Base-by-base conservation (phyloP, 2,888 invertebrate genomes). In the Molorchus minor region DNA sequence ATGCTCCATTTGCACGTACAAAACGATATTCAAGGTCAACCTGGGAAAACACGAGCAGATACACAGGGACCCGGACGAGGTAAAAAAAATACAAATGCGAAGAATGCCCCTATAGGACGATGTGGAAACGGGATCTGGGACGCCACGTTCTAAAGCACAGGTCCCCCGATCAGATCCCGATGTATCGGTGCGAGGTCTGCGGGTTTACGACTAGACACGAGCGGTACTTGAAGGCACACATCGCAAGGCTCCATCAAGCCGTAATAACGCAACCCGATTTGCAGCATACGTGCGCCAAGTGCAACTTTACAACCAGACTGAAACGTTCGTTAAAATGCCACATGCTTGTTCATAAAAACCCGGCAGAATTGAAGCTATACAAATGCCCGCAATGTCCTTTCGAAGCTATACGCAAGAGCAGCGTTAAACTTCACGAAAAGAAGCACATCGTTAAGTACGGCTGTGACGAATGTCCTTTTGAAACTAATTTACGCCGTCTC, bases 21-120 rank as follows among this genome's bases (percentile, higher is more conserved):
- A 52, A 12, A 40, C 55, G 1, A 62, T 43, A 33, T 33, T 56
- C 8, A 52, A 56, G 17, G 52, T 43, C 1, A 61, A 61, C 30
- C 21, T 61, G 19, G 45, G 56, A 4, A 56, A 61, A 10, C 60
- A 61, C 15, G 19, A 36, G 52, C 20, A 56, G 20, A 62, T 52
- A 1, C 53, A 53, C 35, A 33, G 44, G 21, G 19, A 44, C 5
- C 30, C 44, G 1, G 33, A 30, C 4, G 21, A 53, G 7, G 3
- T 33, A n/a, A 1, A 44, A 53, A 15, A 30, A 21, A 7, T 21
- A 43, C 3, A 25, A 53, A 35, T 53, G 53, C 20, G 43, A 53
- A 16, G 21, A 43, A 1, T 53, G 53, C 35, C 25, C 53, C 0
- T 53, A 53, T n/a, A 17, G 21, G 13, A 44, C 43, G 5, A 7